Base-by-base conservation (phyloP, 2,888 invertebrate genomes). In the Lepidochitona cinerea region DNA sequence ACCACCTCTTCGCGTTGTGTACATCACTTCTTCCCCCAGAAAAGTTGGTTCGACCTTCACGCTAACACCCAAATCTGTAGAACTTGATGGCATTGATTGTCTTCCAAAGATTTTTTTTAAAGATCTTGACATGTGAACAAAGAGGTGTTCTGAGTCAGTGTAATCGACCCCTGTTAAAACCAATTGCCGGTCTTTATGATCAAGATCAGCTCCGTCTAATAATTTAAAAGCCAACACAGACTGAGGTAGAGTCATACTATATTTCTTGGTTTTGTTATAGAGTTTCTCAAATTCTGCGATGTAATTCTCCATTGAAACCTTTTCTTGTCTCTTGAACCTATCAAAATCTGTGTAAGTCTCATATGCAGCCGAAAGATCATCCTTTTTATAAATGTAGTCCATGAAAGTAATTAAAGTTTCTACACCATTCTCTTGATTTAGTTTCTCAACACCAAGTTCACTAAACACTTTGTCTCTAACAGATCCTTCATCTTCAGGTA, bases 341-440 rank as follows among this genome's bases (percentile, higher is more conserved):
- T 73, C 77, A 77, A 77, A 77, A 18, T 70, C 70, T 7, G 71
- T 68, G 54, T 77, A 75, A n/a, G 69, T 64, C 37, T 76, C 74
- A 74, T 74, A 76, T 26, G 72, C 76, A 33, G 74, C 68, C 53
- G 70, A 75, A 0, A 77, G 36, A 49, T 75, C 70, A 70, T 72
- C 65, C 64, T 70, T 76, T 65, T 75, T 77, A 41, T 72, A 77
- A 14, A 75, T 75, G 26, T 37, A 64, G 41, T 75, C 75, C 73
- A 77, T 71, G 54, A 77, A 77, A 14, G 23, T 12, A 29, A 71
- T 74, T 1, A 75, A 49, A 7, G 29, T 59, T 5, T 54, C 9
- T 1, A 75, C 70, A 68, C 72, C 74, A 75, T 75, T 66, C 68
- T 73, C 71, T 41, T 36, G 67, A 66, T 73, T 73, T 5, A 77